Conservation (phyloP, 2,888 invertebrate genomes). For the Drosophila mimica region DNA sequence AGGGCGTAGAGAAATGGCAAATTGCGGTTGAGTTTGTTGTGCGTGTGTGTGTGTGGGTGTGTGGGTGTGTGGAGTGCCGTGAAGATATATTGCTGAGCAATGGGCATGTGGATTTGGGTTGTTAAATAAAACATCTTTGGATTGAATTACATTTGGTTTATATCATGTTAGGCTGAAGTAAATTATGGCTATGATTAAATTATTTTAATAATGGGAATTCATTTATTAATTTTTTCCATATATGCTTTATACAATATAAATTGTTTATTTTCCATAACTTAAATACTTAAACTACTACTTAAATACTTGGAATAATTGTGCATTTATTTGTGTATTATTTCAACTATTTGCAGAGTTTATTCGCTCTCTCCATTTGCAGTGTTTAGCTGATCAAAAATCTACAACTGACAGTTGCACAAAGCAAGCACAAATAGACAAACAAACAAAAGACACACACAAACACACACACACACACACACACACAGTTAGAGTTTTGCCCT, state of each 20-base stretch:
- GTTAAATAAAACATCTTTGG: neutral
- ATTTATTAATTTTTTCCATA: too few species aligned
- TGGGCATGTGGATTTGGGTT: neutral
- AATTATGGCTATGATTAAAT: neutral
- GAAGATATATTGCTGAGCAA: neutral
- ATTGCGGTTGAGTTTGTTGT: slow-evolving; percentile 23
- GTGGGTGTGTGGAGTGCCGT: too few species aligned
- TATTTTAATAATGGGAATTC: neutral
- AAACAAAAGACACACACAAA: slow-evolving; percentile 2
- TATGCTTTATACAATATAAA: neutral
- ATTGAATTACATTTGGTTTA: neutral
- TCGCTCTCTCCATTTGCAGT: neutral
- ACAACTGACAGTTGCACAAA: slow-evolving; percentile 63
- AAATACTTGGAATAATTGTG: neutral
- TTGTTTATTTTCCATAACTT: neutral
- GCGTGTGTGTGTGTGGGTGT: neutral
- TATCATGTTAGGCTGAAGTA: neutral
- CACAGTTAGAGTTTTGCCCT: slow-evolving; percentile 14
- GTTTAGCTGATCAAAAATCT: slow-evolving; percentile 25
- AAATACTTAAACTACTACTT: too few species aligned
- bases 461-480: neutral
- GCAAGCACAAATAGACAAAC: slow-evolving; percentile 12
- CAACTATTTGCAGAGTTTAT: slow-evolving; percentile 11
- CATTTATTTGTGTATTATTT: neutral
- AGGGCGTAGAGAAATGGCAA: slow-evolving; percentile 7